These are phyloP conservation scores for Anthopleura sola DNA, from an alignment of 64 coral and sea anemone genomes.

Conservation along the genomic window DNA sequence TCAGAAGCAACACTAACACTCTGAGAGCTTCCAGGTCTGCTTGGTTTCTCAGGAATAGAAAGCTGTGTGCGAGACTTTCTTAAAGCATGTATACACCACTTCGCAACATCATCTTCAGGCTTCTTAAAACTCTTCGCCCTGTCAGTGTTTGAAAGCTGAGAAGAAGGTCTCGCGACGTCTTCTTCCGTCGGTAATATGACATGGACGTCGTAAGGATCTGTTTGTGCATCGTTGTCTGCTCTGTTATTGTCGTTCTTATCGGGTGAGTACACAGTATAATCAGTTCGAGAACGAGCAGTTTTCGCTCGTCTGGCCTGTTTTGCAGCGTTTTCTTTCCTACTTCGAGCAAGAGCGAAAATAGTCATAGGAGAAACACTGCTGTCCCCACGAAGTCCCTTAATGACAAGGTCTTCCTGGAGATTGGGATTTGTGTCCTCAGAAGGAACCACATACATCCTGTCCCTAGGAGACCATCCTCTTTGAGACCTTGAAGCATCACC, in stretches of 20 bases:
- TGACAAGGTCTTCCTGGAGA: conserved; percentile 23
- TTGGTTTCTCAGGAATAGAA: conserved; percentile 42
- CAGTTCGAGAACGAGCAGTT: not conserved
- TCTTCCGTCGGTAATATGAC: not conserved
- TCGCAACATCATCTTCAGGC: conserved; percentile 16
- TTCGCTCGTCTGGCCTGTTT: conserved; percentile 12
- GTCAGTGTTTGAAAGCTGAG: not conserved
- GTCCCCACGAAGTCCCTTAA: conserved; percentile 11
- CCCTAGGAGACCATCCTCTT: not conserved
- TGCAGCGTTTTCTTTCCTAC: conserved; percentile 39
- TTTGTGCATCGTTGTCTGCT: not conserved
- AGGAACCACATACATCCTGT: conserved; percentile 40
- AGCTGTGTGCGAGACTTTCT: conserved; percentile 33
- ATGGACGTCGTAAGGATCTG: not conserved
- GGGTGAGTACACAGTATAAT: not conserved
- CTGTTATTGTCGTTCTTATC: not conserved
- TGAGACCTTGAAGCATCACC: not conserved
- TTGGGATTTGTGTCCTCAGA: conserved; percentile 29
- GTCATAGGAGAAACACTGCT: conserved; percentile 64
- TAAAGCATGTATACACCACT: conserved; percentile 45
- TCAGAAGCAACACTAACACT: not conserved
- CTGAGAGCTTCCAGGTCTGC: conserved; percentile 36
- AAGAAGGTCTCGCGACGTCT: not conserved
- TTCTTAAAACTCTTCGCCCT: conserved; percentile 20
- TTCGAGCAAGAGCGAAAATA: conserved; percentile 77